Base-by-base conservation (phyloP, 2,888 invertebrate species). In the Calameuta filiformis region DNA sequence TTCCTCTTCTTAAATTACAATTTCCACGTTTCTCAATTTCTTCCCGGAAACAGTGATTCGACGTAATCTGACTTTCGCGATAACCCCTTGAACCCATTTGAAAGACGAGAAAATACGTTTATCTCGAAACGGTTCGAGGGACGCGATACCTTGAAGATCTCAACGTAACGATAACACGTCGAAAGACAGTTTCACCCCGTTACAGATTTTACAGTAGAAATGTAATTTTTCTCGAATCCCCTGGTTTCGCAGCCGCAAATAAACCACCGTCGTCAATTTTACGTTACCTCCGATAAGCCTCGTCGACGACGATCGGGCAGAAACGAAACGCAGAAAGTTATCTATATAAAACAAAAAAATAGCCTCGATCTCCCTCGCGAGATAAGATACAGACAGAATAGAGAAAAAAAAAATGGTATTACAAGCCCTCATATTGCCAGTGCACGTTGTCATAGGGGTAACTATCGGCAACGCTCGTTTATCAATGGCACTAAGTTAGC, bases 401-500 rank as follows among this genome's bases (percentile, higher is more conserved):
- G 23, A 23, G 1, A 9, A 56, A 15, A 9, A 56, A 15, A 56
- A 40, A 9, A 23, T 23, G 9, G 9, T 23, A 23, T 9, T 56
- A 9, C 56, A 56, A 9, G 35, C 56, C 56, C 56, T 23, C 23
- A 56, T 56, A 56, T 23, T 23, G 56, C 23, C 0, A 56, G 9
- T 56, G 23, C 56, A 2, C 2, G 56, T 56, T 23, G 23, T 23
- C 56, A 56, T 56, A 56, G 23, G 56, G 56, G 56, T 15, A 23
- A 56, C 23, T 23, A 23, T 35, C 15, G 9, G 40, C 23, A 56
- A 56, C 2, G 23, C 23, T 9, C 56, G 23, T n/a, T 71, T 74
- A n/a, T 37, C 34, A 82, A 80, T 82, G 81, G 80, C 76, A 77
- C 79, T 81, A 82, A 82, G 81, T 83, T 82, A 82, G 81, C 79